These are phyloP conservation scores for Leptodactylus fallax DNA, from an alignment of 2,797 vertebrate genomes.

Conservation along the genomic window DNA sequence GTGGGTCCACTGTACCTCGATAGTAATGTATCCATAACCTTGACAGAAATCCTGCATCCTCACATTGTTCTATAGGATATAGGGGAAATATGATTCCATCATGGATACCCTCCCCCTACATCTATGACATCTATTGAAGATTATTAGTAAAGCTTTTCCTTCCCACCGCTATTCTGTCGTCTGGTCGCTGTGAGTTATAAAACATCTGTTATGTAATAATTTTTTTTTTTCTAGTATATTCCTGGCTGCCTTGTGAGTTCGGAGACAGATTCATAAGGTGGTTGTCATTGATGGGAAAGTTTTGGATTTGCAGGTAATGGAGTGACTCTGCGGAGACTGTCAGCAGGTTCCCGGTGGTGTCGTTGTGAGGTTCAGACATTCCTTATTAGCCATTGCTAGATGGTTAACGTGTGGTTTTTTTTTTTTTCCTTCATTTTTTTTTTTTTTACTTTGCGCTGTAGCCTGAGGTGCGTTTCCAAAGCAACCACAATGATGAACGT, in stretches of 20 bases:
- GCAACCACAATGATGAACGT: constrained; percentile 55
- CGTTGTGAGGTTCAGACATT: neutral
- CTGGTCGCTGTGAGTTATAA: neutral
- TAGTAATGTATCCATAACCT: no score
- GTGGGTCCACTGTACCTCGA: no score
- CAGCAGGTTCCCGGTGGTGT: neutral
- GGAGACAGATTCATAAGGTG: neutral
- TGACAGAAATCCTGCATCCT: no score
- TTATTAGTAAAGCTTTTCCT: neutral
- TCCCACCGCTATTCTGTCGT: no score
- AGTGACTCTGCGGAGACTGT: neutral
- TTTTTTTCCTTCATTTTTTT: constrained; percentile 1
- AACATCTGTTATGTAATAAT: neutral
- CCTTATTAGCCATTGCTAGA: neutral
- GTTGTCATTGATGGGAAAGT: neutral
- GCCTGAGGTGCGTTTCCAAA: constrained; percentile 53
- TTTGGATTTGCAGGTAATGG: neutral
- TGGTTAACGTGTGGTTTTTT: constrained; percentile 23
- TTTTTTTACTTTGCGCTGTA: constrained; percentile 19
- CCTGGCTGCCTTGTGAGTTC: neutral
- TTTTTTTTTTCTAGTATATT: neutral
- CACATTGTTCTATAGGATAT: no score
- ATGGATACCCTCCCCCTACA: neutral
- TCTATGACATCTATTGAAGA: neutral
- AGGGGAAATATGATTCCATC: neutral